Conservation (phyloP, 2,113 vertebrate genomes). For the Chaenocephalus aceratus region DNA sequence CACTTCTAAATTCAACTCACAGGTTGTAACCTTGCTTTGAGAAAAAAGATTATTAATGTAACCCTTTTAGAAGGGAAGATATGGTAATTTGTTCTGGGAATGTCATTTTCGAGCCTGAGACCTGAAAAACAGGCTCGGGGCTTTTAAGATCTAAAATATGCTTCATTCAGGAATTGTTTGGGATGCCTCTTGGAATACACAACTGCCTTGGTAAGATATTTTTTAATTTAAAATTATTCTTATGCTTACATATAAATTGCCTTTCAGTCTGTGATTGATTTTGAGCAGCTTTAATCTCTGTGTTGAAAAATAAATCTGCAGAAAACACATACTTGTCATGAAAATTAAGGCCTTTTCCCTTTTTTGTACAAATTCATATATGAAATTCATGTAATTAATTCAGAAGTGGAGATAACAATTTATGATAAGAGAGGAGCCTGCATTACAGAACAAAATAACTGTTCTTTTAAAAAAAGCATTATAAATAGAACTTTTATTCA, state of each 20-base stretch:
- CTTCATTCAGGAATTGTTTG: not conserved
- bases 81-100: no score
- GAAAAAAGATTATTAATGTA: no score
- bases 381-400: constrained; percentile 1
- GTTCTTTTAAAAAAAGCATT: not conserved
- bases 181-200: not conserved
- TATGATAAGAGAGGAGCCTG: constrained; percentile 4
- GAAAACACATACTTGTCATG: no score
- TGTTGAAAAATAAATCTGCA: no score
- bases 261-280: not conserved
- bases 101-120: no score
- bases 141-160: not conserved
- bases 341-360: not conserved
- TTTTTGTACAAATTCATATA: constrained; percentile 19
- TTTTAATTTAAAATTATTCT: not conserved
- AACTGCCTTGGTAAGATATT: not conserved
- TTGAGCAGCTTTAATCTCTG: not conserved
- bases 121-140: no score
- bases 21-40: no score
- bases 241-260: not conserved
- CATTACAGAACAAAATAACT: not conserved
- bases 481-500: not conserved
- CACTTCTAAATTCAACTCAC: no score
- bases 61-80: no score
- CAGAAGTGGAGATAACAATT: constrained; percentile 14